Percentiles rank a stretch among this genome's conserved stretches.
Conservation (phyloP, 2,113 vertebrate species). For the Platysteira castanea region DNA sequence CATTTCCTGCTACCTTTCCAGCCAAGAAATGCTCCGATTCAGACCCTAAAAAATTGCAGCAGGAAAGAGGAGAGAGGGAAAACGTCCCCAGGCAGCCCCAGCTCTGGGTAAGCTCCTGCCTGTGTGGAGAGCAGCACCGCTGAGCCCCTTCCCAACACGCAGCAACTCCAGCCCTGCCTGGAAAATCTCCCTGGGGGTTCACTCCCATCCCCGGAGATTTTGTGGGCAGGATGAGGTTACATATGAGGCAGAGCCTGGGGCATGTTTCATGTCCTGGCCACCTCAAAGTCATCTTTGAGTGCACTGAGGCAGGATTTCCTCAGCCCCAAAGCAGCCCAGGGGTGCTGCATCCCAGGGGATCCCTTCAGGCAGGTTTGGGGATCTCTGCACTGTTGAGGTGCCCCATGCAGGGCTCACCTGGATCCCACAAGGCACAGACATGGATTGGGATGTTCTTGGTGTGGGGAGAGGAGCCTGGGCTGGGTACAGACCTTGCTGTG, state of each 20-base stretch:
- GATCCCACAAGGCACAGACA: background rate
- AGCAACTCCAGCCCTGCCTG: background rate
- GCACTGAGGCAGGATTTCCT: background rate
- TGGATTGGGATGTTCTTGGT: rapidly evolving
- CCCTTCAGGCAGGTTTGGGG: background rate
- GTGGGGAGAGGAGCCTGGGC: background rate
- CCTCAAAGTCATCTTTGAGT: rapidly evolving
- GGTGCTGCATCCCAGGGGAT: background rate
- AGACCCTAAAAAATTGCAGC: background rate
- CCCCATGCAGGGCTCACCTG: rapidly evolving
- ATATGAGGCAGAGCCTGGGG: background rate
- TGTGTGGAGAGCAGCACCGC: background rate
- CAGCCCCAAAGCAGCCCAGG: background rate
- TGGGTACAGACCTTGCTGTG: background rate
- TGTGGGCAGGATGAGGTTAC: background rate
- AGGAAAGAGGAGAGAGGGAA: background rate
- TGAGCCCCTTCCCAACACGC: background rate
- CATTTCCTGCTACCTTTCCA: background rate
- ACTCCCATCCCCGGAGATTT: background rate
- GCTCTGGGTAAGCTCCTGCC: background rate
- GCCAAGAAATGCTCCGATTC: background rate
- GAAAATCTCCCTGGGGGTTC: background rate
- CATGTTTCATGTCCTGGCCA: rapidly evolving
- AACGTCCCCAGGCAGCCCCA: background rate
- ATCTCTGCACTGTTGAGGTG: background rate